Base-by-base conservation (phyloP, 2,797 vertebrate genomes). In the Aulostomus chinensis region DNA sequence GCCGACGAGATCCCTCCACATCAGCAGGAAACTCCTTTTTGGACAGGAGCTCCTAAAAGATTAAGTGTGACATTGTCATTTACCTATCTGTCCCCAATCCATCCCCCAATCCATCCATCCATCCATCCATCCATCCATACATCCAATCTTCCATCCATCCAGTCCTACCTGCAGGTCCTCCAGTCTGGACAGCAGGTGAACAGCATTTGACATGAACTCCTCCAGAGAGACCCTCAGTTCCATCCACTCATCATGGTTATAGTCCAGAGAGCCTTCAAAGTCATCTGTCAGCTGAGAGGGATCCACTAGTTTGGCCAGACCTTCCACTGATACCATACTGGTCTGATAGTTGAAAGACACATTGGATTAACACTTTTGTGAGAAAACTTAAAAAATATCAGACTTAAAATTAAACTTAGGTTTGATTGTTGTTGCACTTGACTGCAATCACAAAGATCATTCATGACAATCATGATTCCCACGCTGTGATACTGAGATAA, bases 241-340 rank as follows among this genome's bases (percentile, higher is more conserved):
- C 50, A 99, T 95, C 97, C 97, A 99, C 76, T 98, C 96, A 29
- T 98, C 97, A 0, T 99, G 97, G 88, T 98, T 95, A 80, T 99
- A 99, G 83, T 98, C 96, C 88, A 99, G 83, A n/a, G 96, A 95
- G 28, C 97, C 97, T 29, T 98, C 97, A 2, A 99, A 98, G 68
- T 99, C 97, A 9, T 98, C 96, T 0, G 97, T 99, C 78, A 99
- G 89, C 86, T 99, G 97, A 31, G 97, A 98, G 4, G 96, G 96
- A 76, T 99, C 97, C 73, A 99, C 97, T 2, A 99, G 91, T 69
- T 98, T 98, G 3, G 95, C 83, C 61, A 99, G 90, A 39, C 97
- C 97, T 85, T 99, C 97, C 30, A 99, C 97, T 0, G 97, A 99
- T 57, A 99, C 97, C 96, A 99, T 94, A 78, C 91, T 98, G 36